Percentiles rank a stretch among this genome's conserved stretches.
Evolutionary conservation across 2,797 vertebrate genomes (phyloP).

Genomic region (Tapera naevia): DNA sequence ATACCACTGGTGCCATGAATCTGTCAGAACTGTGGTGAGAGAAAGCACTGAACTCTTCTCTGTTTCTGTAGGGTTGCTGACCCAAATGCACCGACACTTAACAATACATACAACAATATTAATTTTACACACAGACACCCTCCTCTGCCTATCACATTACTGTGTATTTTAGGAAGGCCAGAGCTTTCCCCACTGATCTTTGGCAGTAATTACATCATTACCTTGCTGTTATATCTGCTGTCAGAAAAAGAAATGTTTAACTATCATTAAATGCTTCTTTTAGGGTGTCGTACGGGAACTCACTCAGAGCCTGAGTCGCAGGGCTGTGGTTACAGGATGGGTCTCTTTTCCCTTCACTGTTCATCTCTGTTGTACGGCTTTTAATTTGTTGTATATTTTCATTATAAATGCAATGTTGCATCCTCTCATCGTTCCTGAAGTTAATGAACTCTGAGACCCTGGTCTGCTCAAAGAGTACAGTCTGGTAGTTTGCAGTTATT

Average conservation of each 20-base stretch:
- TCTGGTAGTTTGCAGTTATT: slow-evolving; percentile 2
- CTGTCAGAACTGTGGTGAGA: background rate
- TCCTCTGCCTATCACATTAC: background rate
- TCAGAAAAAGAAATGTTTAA: background rate
- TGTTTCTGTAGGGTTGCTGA: background rate
- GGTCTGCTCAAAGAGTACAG: background rate
- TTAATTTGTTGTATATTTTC: background rate
- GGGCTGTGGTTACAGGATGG: background rate
- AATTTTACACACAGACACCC: background rate
- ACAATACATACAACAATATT: background rate
- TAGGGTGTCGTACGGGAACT: background rate
- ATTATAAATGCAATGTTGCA: background rate
- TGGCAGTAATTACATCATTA: background rate
- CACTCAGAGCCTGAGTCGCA: background rate
- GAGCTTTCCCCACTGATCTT: background rate
- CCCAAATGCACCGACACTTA: background rate
- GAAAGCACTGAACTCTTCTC: background rate
- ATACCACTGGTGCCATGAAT: background rate
- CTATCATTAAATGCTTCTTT: background rate
- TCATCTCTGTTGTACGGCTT: background rate
- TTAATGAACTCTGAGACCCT: background rate
- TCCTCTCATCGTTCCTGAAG: background rate
- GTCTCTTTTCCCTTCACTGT: background rate
- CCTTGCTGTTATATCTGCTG: background rate
- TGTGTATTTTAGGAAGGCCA: background rate